A percentile compares a stretch with the other conserved stretches of the same genome.
Evolutionary conservation across 1,140 invertebrate species (phyloP).

Genomic region (Augochlora pura): DNA sequence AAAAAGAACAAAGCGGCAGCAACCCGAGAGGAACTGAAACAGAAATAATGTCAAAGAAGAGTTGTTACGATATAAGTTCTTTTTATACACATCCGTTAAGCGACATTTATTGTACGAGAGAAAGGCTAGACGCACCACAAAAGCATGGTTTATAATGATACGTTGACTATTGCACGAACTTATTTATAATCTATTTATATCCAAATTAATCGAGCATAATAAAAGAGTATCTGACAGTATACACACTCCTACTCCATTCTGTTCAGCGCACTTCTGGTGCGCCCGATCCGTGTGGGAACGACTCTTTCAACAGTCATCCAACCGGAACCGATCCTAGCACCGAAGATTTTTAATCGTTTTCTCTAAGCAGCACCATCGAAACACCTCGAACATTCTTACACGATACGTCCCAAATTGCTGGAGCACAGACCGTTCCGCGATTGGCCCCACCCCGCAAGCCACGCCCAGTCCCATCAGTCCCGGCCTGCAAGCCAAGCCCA

Average conservation of each 20-base stretch:
- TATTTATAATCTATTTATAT: slow-evolving; percentile 54
- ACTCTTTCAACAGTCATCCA: no score
- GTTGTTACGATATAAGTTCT: slow-evolving; percentile 17
- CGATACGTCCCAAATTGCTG: no score
- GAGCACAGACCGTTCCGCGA: no score
- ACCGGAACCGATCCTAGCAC: no score
- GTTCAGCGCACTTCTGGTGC: background rate
- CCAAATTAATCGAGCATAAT: slow-evolving; percentile 49
- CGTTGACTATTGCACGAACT: slow-evolving; percentile 44
- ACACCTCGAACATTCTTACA: no score
- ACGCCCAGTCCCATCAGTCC: no score
- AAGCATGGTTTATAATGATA: slow-evolving; percentile 44
- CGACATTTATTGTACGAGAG: slow-evolving; percentile 26
- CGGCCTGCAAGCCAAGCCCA: no score
- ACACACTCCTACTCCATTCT: background rate
- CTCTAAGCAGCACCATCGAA: no score
- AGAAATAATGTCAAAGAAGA: background rate
- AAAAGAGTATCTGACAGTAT: slow-evolving; percentile 49
- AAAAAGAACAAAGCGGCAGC: background rate
- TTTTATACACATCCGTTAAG: slow-evolving; percentile 20
- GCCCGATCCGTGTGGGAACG: no score
- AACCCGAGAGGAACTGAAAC: background rate
- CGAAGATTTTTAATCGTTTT: no score
- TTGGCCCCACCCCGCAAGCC: no score
- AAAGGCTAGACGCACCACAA: slow-evolving; percentile 41